A percentile compares a stretch with the other conserved stretches of the same genome.
Conservation (phyloP, 2,888 invertebrate genomes). For the Thalpophila matura region DNA sequence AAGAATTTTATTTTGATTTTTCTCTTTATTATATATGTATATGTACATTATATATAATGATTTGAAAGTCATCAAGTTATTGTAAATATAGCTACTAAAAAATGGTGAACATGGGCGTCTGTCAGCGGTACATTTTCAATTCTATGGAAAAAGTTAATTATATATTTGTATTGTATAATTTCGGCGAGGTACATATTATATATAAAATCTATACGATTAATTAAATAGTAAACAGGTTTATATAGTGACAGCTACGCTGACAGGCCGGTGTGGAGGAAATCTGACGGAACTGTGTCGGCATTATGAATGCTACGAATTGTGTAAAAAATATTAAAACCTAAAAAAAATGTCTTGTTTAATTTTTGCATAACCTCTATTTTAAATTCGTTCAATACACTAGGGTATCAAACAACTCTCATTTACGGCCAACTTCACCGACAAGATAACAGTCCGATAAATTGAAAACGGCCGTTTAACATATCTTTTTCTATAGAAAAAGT, state of each 20-base stretch:
- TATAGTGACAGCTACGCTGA: slow-evolving; percentile 78
- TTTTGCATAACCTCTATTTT: slow-evolving; percentile 60
- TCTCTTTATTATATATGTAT: slow-evolving; percentile 87
- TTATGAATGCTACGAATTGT: slow-evolving; percentile 91
- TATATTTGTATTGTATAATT: slow-evolving; percentile 88
- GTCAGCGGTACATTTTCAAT: slow-evolving; percentile 80
- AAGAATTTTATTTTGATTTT: slow-evolving; percentile 90
- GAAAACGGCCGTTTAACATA: no score
- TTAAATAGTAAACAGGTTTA: slow-evolving; percentile 80
- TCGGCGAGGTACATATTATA: slow-evolving; percentile 78
- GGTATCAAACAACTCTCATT: no score
- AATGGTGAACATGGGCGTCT: slow-evolving; percentile 77
- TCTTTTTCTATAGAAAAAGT: no score
- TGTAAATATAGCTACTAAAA: slow-evolving; percentile 89
- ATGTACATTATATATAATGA: slow-evolving; percentile 88
- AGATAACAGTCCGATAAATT: no score
- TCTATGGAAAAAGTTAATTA: slow-evolving; percentile 77
- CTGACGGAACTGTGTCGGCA: slow-evolving; percentile 87
- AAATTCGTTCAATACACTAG: no score
- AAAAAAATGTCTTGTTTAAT: slow-evolving; percentile 88
- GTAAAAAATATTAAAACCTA: slow-evolving; percentile 91
- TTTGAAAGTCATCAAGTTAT: slow-evolving; percentile 87
- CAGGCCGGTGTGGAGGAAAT: slow-evolving; percentile 74
- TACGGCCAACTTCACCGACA: no score
- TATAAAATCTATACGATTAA: slow-evolving; percentile 71